Evolutionary conservation across 2,113 vertebrate species (phyloP), one percentile per base, ranked within the genome.

Genomic region (Crotalus tigris): DNA sequence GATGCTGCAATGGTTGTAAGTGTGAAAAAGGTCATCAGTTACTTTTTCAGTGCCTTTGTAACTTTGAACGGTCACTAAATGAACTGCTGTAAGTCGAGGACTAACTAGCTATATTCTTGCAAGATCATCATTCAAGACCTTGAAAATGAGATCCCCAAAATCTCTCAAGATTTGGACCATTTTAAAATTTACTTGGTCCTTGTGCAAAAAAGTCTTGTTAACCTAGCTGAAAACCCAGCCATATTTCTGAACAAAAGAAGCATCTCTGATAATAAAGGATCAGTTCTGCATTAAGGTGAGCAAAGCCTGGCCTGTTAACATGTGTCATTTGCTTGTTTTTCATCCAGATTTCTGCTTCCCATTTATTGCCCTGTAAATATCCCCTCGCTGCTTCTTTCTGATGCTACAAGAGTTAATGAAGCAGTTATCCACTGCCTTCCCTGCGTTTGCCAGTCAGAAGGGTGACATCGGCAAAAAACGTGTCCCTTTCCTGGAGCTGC

Each of bases 391-490:
- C 24, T 33, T 44, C 10, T 54, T 92, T 86, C 44, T 17, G 64
- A 88, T 49, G 59, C 75, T 1, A 0, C 9, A 64, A 39, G 91
- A 85, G 21, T 11, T 88, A 6, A 1, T n/a, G 87, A 51, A n/a
- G 55, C 15, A 61, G 33, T 21, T 3, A 91, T 39, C 19, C 26
- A 46, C 54, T 23, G 17, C 8, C 33, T 51, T 55, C 54, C 17
- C 51, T 39, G 12, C 4, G 10, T 49, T 13, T 5, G 13, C 39
- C 26, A 91, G 90, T 49, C 88, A 33, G 87, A 49, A 39, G 44
- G 91, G 87, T 13, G 61, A 0, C 4, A 0, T 91, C 44, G 87
- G 53, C 39, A 94, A 57, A 91, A 91, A 44, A 54, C 0, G 0
- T 54, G 33, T 39, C 24, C 33, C 33, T 9, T 57, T 0, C 0